phyloP scores from a whole-genome alignment of 2,113 vertebrate species.

The Seriola dumerili region DNA sequence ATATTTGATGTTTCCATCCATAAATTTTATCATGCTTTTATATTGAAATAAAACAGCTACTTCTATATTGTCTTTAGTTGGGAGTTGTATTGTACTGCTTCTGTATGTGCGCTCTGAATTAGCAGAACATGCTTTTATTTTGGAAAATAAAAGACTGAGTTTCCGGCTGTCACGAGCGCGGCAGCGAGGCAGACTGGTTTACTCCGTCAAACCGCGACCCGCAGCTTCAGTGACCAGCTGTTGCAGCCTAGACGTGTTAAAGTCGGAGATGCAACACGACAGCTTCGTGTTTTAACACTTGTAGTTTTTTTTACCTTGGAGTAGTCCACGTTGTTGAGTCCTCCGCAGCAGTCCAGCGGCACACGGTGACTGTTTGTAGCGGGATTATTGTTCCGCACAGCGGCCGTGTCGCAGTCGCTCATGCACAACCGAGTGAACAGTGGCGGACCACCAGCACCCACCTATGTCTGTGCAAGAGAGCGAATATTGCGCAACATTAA shows the following conservation, averaged over 20 bases:
- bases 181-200: accelerated
- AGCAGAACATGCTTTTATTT: slow-evolving; percentile 52
- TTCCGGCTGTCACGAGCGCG: slow-evolving; percentile 18
- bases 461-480: neutral
- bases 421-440: slow-evolving; percentile 30
- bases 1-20: too few species aligned
- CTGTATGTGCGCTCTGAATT: too few species aligned
- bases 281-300: neutral
- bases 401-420: slow-evolving; percentile 41
- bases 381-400: neutral
- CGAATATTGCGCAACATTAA: slow-evolving; percentile 5
- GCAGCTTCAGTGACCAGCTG: neutral
- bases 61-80: neutral
- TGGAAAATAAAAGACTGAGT: neutral
- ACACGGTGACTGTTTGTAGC: neutral
- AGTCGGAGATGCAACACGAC: neutral
- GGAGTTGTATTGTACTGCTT: neutral
- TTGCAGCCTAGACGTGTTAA: accelerated
- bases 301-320: slow-evolving; percentile 76
- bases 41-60: neutral
- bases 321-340: slow-evolving; percentile 83
- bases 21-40: too few species aligned
- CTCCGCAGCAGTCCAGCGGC: slow-evolving; percentile 83
- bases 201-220: neutral
- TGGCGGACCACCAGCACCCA: neutral